Evolutionary conservation across 2,888 invertebrate species (phyloP).

Genomic region (Dryadula phaetusa): DNA sequence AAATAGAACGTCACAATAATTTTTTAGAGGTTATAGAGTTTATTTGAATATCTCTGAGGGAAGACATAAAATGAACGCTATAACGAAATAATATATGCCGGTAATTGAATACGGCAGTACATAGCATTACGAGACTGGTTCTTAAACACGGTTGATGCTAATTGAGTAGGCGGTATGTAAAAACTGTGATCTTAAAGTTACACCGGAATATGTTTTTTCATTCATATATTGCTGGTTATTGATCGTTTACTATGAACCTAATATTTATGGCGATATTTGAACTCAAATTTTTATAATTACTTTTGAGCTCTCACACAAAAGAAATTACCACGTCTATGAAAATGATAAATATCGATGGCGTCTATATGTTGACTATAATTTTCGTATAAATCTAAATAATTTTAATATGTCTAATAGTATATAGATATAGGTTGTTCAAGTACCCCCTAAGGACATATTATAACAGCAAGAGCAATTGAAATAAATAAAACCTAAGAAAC

Average conservation of each 20-base stretch:
- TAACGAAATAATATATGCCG: constrained; percentile 14
- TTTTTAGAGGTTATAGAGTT: not conserved
- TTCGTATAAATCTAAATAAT: too few relatives aligned
- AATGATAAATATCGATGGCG: too few relatives aligned
- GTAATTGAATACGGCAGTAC: constrained; percentile 27
- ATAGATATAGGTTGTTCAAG: too few relatives aligned
- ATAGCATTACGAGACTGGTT: constrained; percentile 16
- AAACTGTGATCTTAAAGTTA: constrained; percentile 34
- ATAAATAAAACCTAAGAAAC: too few relatives aligned
- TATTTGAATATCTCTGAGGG: constrained; percentile 10
- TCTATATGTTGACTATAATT: too few relatives aligned
- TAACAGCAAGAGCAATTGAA: too few relatives aligned
- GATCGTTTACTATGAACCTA: constrained; percentile 10
- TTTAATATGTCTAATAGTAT: too few relatives aligned
- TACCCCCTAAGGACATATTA: too few relatives aligned
- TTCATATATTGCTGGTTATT: constrained; percentile 11
- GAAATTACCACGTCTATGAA: too few relatives aligned
- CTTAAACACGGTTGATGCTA: constrained; percentile 15
- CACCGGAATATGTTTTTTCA: constrained; percentile 24
- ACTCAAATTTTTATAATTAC: not conserved
- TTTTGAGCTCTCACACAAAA: not conserved
- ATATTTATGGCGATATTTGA: not conserved
- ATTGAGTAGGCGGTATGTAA: constrained; percentile 32
- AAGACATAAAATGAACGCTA: constrained; percentile 6
- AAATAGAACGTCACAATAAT: not conserved